A percentile compares a stretch with the other conserved stretches of the same genome.
Evolutionary conservation across 1,140 invertebrate species (phyloP).

Genomic region (roundworm (Caenorhabditis elegans)): DNA sequence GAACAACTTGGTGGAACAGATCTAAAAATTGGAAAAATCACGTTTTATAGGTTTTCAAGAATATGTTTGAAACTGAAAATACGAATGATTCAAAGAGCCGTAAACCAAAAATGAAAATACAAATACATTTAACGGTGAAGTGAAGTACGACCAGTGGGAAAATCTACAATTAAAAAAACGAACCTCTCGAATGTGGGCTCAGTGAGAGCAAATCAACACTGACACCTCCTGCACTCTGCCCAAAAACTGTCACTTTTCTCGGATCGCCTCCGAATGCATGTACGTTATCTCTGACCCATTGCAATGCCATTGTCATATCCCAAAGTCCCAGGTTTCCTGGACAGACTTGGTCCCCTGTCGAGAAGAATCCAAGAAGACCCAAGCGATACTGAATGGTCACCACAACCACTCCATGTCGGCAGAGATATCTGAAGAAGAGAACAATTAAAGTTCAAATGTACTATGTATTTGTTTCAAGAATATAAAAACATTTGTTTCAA

Average conservation of each 20-base stretch:
- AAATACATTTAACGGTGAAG: too few species aligned
- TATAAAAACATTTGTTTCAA: too few species aligned
- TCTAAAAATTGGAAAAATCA: conserved; percentile 44
- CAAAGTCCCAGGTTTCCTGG: conserved; percentile 68
- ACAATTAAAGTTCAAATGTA: background rate
- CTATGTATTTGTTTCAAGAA: background rate
- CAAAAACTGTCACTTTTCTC: conserved; percentile 66
- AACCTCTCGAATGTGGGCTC: conserved; percentile 54
- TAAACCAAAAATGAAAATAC: too few species aligned
- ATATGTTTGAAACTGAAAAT: too few species aligned
- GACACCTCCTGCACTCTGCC: conserved; percentile 61
- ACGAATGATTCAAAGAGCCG: too few species aligned
- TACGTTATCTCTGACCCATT: conserved; percentile 69
- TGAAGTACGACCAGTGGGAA: too few species aligned
- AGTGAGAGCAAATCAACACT: conserved; percentile 44
- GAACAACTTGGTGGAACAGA: conserved; percentile 52
- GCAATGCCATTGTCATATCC: conserved; percentile 66
- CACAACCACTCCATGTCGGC: conserved; percentile 57
- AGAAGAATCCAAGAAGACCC: conserved; percentile 65
- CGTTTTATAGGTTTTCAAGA: background rate
- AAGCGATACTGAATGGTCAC: conserved; percentile 59
- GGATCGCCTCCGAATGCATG: conserved; percentile 71
- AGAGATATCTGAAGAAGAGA: conserved; percentile 41
- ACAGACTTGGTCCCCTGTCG: conserved; percentile 60
- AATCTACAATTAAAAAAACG: too few species aligned